These are phyloP conservation scores for Colossoma macropomum DNA, from an alignment of 2,113 vertebrate species.

Conservation along the genomic window DNA sequence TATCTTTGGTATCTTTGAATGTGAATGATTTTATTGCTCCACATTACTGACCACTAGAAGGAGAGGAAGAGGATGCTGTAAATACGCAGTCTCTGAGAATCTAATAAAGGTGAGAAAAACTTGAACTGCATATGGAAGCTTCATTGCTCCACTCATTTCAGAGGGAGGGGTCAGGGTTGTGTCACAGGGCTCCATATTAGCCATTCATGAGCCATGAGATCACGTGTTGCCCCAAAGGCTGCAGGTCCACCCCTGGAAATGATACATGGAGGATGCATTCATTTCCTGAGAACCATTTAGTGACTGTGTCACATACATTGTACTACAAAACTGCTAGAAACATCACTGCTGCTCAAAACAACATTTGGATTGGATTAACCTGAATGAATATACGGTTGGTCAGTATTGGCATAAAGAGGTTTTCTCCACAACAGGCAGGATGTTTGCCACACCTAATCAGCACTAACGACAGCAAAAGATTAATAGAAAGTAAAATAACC, in stretches of 20 bases:
- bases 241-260: slow-evolving; percentile 26
- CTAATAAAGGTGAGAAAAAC: slow-evolving; percentile 13
- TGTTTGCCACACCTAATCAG: no score
- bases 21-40: not conserved
- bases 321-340: not conserved
- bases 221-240: slow-evolving; percentile 28
- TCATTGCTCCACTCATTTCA: slow-evolving; percentile 31
- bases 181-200: slow-evolving; percentile 16
- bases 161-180: slow-evolving; percentile 32
- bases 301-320: not conserved
- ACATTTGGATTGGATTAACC: not conserved
- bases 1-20: slow-evolving; percentile 23
- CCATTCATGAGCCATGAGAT: slow-evolving; percentile 38
- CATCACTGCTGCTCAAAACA: no score
- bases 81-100: not conserved
- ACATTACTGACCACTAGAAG: not conserved
- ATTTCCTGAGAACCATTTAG: slow-evolving; percentile 10
- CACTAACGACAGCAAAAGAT: not conserved
- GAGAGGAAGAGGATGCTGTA: not conserved
- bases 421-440: no score
- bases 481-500: not conserved
- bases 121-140: slow-evolving; percentile 38
- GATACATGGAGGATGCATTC: slow-evolving; percentile 12
- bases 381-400: not conserved
- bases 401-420: not conserved